Evolutionary conservation across 2,888 invertebrate species (phyloP).

Genomic region (Tholera decimalis): DNA sequence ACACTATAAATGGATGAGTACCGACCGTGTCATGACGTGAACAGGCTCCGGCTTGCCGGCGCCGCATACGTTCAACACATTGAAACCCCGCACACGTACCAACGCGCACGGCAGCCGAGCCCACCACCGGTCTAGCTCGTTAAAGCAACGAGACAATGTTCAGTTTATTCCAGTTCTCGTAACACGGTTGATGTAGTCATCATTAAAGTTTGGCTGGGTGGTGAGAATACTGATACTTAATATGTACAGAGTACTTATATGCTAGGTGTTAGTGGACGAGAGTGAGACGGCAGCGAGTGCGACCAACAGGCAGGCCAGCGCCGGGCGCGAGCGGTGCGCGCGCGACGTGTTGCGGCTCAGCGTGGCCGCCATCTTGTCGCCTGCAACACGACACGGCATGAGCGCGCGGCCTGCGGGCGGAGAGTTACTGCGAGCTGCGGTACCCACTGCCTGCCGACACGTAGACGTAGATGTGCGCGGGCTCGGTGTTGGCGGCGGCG

Average conservation of each 20-base stretch:
- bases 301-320: slow-evolving; percentile 20
- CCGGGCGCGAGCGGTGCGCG: slow-evolving; percentile 28
- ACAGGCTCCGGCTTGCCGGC: slow-evolving; percentile 15
- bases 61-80: slow-evolving; percentile 10
- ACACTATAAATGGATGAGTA: slow-evolving; percentile 34
- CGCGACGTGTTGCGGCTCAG: slow-evolving; percentile 93
- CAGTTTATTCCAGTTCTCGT: background rate
- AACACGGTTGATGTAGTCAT: slow-evolving; percentile 35
- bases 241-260: slow-evolving; percentile 33
- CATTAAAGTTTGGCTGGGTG: slow-evolving; percentile 21
- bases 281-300: slow-evolving; percentile 43
- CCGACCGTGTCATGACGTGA: slow-evolving; percentile 31
- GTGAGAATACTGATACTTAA: slow-evolving; percentile 23
- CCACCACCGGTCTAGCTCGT: background rate
- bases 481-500: slow-evolving; percentile 97
- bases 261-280: slow-evolving; percentile 32
- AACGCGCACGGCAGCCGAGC: too few species aligned
- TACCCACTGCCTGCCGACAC: slow-evolving; percentile 96
- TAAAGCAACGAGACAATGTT: background rate
- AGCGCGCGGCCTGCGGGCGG: too few species aligned
- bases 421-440: too few species aligned
- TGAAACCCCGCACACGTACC: slow-evolving; percentile 11
- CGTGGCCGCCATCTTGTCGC: slow-evolving; percentile 98
- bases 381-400: slow-evolving; percentile 86
- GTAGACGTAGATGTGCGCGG: slow-evolving; percentile 97